Evolutionary conservation across 2,113 vertebrate genomes (phyloP), one percentile per base, ranked within the genome.

Genomic region (Eudyptes chrysolophus): DNA sequence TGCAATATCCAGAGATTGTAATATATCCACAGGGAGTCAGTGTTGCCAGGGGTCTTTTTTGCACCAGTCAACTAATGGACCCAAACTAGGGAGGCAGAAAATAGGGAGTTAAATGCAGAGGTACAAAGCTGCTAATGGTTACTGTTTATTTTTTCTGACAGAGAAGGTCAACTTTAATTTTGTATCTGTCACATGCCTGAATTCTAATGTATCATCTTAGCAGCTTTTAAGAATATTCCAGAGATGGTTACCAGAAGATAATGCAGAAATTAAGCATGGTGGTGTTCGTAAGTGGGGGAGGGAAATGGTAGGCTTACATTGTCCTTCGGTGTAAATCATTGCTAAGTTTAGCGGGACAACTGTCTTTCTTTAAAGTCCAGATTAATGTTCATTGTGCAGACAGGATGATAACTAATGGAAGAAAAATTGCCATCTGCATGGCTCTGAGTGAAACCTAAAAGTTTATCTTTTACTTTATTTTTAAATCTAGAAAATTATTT

Each of bases 141-240:
- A 96, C 85, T 97, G 94, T 97, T 97, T 91, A 84, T 96, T 94
- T 97, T 95, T 97, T 96, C 88, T 97, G 94, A 92, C 92, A 95
- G 94, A 89, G 92, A 91, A 95, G 96, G 80, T 96, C 95, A 96
- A 69, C 81, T 90, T 96, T 84, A 93, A 93, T 96, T 95, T 90
- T 96, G 77, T 91, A 86, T 97, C 78, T 96, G 75, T 88, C 94
- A 94, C 68, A 88, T 97, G 89, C 76, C 86, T 96, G 95, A 93
- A 95, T 95, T 87, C 92, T 89, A 84, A 94, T 93, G 90, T 79
- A 95, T 95, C 74, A 94, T 96, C 86, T 87, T 95, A 93, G 84
- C 75, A 72, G 92, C 77, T 95, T 97, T 93, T 96, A 97, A 89
- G 89, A 85, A 92, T 95, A 96, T 96, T 91, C 92, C 30, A 11